These are phyloP conservation scores for Teleogryllus occipitalis DNA, from an alignment of 1,140 invertebrate genomes.

Conservation along the genomic window DNA sequence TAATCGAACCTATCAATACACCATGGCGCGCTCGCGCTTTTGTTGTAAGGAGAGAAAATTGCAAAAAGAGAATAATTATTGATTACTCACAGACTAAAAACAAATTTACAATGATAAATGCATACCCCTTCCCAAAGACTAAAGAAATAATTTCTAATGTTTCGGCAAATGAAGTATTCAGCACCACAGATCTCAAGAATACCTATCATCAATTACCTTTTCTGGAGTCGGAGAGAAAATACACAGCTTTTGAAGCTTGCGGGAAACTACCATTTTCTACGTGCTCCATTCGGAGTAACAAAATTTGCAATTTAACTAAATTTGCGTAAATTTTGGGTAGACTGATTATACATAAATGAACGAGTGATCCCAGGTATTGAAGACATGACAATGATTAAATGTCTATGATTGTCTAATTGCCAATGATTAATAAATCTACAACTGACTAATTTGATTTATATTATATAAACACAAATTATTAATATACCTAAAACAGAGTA, in stretches of 20 bases:
- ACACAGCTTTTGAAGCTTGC: slow-evolving; percentile 21
- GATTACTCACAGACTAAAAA: slow-evolving; percentile 9
- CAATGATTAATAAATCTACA: no score
- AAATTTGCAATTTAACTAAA: no score
- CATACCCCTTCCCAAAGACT: neutral
- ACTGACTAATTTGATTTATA: no score
- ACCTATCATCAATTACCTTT: slow-evolving; percentile 20
- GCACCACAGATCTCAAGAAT: slow-evolving; percentile 10
- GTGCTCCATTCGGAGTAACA: slow-evolving; percentile 30
- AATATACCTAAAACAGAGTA: no score
- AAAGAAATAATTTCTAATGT: slow-evolving; percentile 9
- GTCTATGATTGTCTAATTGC: no score
- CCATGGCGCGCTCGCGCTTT: slow-evolving; percentile 21
- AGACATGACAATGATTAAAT: no score
- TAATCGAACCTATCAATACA: slow-evolving; percentile 13
- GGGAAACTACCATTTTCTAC: slow-evolving; percentile 25
- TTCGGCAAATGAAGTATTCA: slow-evolving; percentile 11
- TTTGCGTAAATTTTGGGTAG: no score
- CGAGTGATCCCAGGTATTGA: no score
- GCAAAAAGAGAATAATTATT: slow-evolving; percentile 16
- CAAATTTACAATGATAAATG: neutral
- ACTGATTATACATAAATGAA: no score
- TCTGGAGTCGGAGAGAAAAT: neutral
- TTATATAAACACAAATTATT: no score
- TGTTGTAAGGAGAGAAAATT: slow-evolving; percentile 3